Evolutionary conservation across 1,140 invertebrate genomes (phyloP).

Genomic region (Melipona quadrifasciata): DNA sequence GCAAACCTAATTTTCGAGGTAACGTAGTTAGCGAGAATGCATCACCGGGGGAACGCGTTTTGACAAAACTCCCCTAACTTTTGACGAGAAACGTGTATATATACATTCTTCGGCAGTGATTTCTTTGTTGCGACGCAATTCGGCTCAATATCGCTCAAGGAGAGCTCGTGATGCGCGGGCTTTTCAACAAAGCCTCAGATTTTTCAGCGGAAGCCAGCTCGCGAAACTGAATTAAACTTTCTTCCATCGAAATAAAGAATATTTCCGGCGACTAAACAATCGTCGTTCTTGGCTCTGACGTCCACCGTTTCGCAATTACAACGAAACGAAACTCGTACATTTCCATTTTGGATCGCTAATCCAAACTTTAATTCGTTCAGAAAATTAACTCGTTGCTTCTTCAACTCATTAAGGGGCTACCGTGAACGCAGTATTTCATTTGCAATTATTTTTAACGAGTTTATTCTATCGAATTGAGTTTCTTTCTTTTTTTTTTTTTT

Average conservation of each 20-base stretch:
- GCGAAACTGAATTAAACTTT: constrained; percentile 6
- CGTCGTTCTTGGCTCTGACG: background rate
- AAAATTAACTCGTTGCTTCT: background rate
- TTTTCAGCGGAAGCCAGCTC: background rate
- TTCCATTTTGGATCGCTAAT: too few species aligned
- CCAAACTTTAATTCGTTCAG: background rate
- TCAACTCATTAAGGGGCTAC: background rate
- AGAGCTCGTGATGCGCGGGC: background rate
- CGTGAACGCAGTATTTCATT: too few species aligned
- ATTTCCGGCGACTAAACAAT: background rate
- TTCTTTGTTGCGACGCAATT: constrained; percentile 16
- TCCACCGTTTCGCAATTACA: background rate
- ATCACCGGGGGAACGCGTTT: background rate
- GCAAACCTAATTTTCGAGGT: constrained; percentile 3
- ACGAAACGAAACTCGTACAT: background rate
- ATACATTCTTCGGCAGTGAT: background rate
- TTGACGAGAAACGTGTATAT: background rate
- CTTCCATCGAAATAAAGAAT: constrained; percentile 1
- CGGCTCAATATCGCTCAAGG: background rate
- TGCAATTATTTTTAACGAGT: too few species aligned
- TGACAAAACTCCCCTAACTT: constrained; percentile 29
- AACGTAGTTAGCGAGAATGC: constrained; percentile 6
- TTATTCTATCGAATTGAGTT: too few species aligned
- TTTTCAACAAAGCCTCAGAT: background rate
- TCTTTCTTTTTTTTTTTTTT: too few species aligned